Evolutionary conservation across 2,113 vertebrate species (phyloP).

Genomic region (Pachypanchax playfairii): DNA sequence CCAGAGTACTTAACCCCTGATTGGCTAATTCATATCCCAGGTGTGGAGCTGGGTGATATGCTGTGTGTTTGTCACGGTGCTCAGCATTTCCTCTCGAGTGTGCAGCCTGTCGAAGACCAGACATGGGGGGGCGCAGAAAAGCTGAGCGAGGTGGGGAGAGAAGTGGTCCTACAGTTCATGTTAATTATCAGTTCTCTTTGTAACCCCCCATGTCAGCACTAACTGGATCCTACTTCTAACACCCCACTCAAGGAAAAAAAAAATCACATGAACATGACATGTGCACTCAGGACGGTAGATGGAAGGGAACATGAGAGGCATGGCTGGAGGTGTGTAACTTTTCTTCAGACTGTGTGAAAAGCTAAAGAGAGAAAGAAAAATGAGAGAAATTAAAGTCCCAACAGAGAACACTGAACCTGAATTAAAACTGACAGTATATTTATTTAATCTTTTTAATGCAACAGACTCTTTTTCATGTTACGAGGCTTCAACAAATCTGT

Average conservation of each 20-base stretch:
- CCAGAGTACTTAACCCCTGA: conserved; percentile 75
- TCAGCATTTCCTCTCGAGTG: conserved; percentile 61
- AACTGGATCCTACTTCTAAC: conserved; percentile 52
- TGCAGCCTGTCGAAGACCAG: conserved; percentile 51
- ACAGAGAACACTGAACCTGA: too few species aligned
- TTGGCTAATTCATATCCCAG: conserved; percentile 77
- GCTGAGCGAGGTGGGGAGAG: background rate
- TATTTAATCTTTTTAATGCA: too few species aligned
- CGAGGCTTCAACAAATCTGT: too few species aligned
- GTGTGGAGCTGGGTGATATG: conserved; percentile 73
- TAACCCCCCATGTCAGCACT: conserved; percentile 68
- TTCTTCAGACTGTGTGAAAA: background rate
- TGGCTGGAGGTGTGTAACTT: background rate
- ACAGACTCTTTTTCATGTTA: too few species aligned
- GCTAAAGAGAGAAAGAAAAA: conserved; percentile 1
- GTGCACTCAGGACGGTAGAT: conserved; percentile 3
- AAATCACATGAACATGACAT: conserved; percentile 28
- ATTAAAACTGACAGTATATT: too few species aligned
- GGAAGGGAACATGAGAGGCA: conserved; percentile 28
- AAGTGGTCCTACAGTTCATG: conserved; percentile 66
- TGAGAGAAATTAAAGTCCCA: background rate
- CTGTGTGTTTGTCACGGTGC: conserved; percentile 73
- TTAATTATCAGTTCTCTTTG: conserved; percentile 71
- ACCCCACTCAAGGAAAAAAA: conserved; percentile 40
- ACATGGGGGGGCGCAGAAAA: background rate